Percentiles rank a stretch among this genome's conserved stretches.
Evolutionary conservation across 2,888 invertebrate species (phyloP).

Genomic region (Leptopilina drosophilae): DNA sequence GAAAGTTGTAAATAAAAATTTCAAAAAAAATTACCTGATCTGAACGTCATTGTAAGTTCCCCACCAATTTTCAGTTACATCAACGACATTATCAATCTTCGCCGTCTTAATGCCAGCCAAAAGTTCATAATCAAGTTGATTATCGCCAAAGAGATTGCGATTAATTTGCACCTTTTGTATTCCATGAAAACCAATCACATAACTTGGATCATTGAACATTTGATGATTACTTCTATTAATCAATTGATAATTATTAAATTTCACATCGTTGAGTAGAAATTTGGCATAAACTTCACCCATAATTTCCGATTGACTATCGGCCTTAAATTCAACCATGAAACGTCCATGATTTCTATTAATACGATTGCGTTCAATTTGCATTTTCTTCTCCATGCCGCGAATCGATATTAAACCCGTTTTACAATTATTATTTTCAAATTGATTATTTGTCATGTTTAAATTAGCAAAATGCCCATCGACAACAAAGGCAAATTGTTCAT

Average conservation of each 20-base stretch:
- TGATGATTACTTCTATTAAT: constrained; percentile 73
- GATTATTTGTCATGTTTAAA: constrained; percentile 91
- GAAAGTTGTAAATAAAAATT: too few relatives aligned
- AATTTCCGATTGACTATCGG: constrained; percentile 95
- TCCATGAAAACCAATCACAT: constrained; percentile 94
- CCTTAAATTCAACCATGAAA: constrained; percentile 91
- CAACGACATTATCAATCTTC: constrained; percentile 89
- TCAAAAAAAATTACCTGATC: constrained; percentile 79
- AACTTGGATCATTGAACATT: constrained; percentile 81
- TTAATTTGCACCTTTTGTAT: constrained; percentile 95
- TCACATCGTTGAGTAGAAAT: constrained; percentile 88
- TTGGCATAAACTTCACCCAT: constrained; percentile 89
- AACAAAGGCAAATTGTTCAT: constrained; percentile 89
- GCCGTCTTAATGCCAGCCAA: constrained; percentile 95
- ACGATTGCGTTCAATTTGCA: constrained; percentile 88
- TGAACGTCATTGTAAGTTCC: constrained; percentile 86
- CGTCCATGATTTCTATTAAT: constrained; percentile 89
- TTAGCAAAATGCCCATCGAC: constrained; percentile 96
- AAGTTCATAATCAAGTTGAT: constrained; percentile 91
- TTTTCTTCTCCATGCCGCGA: constrained; percentile 97
- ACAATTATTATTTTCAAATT: constrained; percentile 91
- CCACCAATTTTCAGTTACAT: constrained; percentile 98
- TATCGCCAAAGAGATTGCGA: constrained; percentile 91
- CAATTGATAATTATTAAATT: constrained; percentile 81
- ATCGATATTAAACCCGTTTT: constrained; percentile 87